phyloP scores from a whole-genome alignment of 2,888 invertebrate species.

The Drosophila tripunctata region DNA sequence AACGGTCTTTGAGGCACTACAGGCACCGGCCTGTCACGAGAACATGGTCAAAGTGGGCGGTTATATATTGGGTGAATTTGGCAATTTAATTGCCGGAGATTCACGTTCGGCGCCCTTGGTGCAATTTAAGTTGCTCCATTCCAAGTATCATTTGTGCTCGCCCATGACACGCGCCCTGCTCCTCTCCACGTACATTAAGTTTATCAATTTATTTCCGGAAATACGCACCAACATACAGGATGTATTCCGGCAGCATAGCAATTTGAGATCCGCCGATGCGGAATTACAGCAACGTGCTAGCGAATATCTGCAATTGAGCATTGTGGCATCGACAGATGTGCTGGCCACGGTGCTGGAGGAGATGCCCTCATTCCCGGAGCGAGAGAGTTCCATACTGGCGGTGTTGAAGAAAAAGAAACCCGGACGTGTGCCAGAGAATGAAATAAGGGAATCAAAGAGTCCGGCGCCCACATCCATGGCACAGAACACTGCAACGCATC shows the following conservation, averaged over 20 bases:
- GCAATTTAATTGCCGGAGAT: conserved; percentile 99
- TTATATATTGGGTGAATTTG: conserved; percentile 99
- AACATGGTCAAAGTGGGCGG: conserved; percentile 99
- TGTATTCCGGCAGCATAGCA: conserved; percentile 96
- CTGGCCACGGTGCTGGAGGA: conserved; percentile 99
- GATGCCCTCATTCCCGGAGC: conserved; percentile 99
- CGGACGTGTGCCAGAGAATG: conserved; percentile 95
- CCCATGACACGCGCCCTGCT: conserved; percentile 98
- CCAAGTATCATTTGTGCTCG: conserved; percentile 99
- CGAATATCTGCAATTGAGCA: conserved; percentile 98
- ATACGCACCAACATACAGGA: conserved; percentile 98
- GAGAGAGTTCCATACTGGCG: conserved; percentile 98
- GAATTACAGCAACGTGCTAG: conserved; percentile 99
- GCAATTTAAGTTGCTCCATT: conserved; percentile 99
- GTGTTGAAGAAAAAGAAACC: conserved; percentile 99
- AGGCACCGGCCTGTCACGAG: conserved; percentile 99
- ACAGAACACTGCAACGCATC: conserved; percentile 84
- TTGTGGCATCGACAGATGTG: conserved; percentile 98
- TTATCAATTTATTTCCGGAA: conserved; percentile 99
- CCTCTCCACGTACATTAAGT: conserved; percentile 99
- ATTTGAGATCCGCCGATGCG: conserved; percentile 98
- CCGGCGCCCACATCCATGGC: conserved; percentile 85
- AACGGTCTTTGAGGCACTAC: conserved; percentile 99
- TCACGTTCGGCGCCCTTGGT: conserved; percentile 98
- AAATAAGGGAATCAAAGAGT: conserved; percentile 92